Conservation (phyloP, 92 coral and sea anemone genomes). For the Epizoanthus scotinus region DNA sequence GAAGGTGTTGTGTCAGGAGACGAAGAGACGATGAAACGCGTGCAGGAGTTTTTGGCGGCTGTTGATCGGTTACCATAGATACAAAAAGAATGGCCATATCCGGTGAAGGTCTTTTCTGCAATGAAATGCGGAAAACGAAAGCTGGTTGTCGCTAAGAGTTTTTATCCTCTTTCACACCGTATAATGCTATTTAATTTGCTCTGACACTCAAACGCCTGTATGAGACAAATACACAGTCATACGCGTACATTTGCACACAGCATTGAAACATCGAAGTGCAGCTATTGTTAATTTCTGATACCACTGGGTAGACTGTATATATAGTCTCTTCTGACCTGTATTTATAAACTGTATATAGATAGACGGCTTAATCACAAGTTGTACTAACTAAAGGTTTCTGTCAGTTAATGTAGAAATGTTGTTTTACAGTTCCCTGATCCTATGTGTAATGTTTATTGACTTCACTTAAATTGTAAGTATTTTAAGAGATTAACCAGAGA, state of each 20-base stretch:
- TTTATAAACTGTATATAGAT: too few relatives aligned
- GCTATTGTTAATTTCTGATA: neutral
- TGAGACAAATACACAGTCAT: neutral
- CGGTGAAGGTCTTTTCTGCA: neutral
- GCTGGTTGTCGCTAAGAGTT: neutral
- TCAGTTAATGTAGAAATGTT: neutral
- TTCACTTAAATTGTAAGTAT: neutral
- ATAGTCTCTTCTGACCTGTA: too few relatives aligned
- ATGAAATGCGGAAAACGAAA: too few relatives aligned
- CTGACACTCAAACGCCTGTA: too few relatives aligned
- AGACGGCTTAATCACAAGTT: neutral
- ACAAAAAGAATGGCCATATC: neutral
- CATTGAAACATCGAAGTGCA: neutral
- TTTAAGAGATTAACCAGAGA: too few relatives aligned
- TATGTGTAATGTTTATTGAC: neutral
- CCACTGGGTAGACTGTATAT: neutral
- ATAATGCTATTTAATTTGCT: too few relatives aligned
- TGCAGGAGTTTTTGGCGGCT: constrained; percentile 68
- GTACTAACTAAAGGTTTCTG: neutral
- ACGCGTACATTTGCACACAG: neutral
- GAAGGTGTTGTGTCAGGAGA: constrained; percentile 89
- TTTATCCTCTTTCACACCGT: too few relatives aligned
- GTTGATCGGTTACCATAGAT: constrained; percentile 58
- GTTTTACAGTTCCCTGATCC: neutral
- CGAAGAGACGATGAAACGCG: constrained; percentile 61